phyloP scores from a whole-genome alignment of 2,888 invertebrate genomes.

The Sarcophaga carnaria region DNA sequence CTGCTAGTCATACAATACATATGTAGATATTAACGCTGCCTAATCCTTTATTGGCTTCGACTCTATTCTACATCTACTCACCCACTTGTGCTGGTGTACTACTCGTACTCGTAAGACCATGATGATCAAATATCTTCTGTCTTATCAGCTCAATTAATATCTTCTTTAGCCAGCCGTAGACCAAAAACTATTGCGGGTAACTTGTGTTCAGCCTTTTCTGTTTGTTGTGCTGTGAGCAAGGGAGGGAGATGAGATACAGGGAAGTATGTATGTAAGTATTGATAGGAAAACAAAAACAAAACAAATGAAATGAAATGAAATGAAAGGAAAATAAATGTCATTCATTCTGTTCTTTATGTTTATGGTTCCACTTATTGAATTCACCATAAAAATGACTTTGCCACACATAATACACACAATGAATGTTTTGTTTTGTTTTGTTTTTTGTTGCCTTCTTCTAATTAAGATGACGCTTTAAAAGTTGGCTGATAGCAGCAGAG shows the following conservation, averaged over 20 bases:
- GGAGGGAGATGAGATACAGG: not conserved
- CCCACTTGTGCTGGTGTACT: not conserved
- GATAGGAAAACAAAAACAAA: slow-evolving; percentile 53
- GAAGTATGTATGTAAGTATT: slow-evolving; percentile 47
- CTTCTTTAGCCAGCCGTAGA: slow-evolving; percentile 40
- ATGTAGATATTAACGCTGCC: not conserved
- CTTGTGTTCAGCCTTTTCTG: slow-evolving; percentile 34
- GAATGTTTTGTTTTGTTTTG: not conserved
- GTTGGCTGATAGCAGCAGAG: not conserved
- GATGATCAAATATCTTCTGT: slow-evolving; percentile 32
- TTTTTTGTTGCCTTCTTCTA: not conserved
- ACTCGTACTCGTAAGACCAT: not conserved
- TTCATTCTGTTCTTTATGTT: slow-evolving; percentile 31
- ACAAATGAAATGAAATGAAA: slow-evolving; percentile 47
- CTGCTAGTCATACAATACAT: not conserved
- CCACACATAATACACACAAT: slow-evolving; percentile 65
- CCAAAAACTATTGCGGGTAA: slow-evolving; percentile 42
- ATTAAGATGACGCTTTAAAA: slow-evolving; percentile 6
- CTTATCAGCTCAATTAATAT: slow-evolving; percentile 66
- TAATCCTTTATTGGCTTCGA: not conserved
- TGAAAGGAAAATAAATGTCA: slow-evolving; percentile 54
- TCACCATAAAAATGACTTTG: slow-evolving; percentile 61
- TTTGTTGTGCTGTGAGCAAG: not conserved
- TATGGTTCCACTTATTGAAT: slow-evolving; percentile 41
- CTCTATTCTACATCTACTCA: not conserved